Conservation (phyloP, 2,888 invertebrate genomes). For the Carabus problematicus region DNA sequence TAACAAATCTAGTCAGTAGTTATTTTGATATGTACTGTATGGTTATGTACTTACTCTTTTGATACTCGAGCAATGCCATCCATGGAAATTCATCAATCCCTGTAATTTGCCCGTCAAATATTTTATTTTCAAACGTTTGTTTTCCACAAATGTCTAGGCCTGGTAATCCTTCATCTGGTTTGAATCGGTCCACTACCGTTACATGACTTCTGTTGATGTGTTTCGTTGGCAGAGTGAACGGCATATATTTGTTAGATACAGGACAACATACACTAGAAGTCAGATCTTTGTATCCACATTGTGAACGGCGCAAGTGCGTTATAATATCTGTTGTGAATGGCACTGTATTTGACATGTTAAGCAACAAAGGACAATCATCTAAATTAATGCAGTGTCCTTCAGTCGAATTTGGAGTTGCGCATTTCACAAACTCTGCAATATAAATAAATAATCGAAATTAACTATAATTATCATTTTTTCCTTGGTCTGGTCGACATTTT, state of each 20-base stretch:
- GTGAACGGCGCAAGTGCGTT: slow-evolving; percentile 60
- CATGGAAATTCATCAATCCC: slow-evolving; percentile 69
- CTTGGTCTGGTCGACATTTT: no score
- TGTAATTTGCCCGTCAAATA: slow-evolving; percentile 56
- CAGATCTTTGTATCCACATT: slow-evolving; percentile 63
- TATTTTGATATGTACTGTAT: no score
- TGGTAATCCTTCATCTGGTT: slow-evolving; percentile 30
- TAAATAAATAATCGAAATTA: not conserved
- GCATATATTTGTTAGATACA: slow-evolving; percentile 16
- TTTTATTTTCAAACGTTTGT: slow-evolving; percentile 37
- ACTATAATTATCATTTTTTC: no score
- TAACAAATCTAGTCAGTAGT: no score
- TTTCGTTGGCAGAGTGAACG: slow-evolving; percentile 16
- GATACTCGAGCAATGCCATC: slow-evolving; percentile 68
- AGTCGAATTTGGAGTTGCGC: slow-evolving; percentile 58
- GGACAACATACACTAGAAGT: slow-evolving; percentile 63
- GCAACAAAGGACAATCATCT: slow-evolving; percentile 59
- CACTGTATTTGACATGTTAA: slow-evolving; percentile 51
- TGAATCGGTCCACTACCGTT: slow-evolving; percentile 15
- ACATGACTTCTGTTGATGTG: slow-evolving; percentile 2
- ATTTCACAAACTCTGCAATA: slow-evolving; percentile 47
- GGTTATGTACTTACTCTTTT: slow-evolving; percentile 43
- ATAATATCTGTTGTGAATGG: slow-evolving; percentile 52
- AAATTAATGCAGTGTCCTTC: slow-evolving; percentile 60
- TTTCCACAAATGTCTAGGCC: slow-evolving; percentile 32